Evolutionary conservation across 1,140 invertebrate species (phyloP), one percentile per base, ranked within the genome.

Genomic region (Drosophila ogumai): DNA sequence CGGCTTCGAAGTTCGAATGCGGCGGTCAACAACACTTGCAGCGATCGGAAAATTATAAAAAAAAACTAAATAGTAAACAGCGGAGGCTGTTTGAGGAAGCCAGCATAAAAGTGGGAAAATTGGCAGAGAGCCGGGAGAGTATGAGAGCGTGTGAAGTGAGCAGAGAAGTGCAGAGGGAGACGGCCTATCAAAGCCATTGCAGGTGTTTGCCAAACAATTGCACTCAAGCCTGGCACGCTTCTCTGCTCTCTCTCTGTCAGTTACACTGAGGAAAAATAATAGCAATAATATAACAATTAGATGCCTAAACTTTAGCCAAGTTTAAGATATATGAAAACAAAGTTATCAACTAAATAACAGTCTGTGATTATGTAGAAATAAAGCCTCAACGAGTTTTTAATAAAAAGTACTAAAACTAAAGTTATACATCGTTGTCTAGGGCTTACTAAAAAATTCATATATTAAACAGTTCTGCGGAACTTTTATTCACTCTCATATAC

Each of bases 11-110:
- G 25, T 41, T 60, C 54, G n/a, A 64, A 32, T 56, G 38, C 82
- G 73, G 84, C 85, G 84, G 82, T 87, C 82, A 87, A 87, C 82
- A 88, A 87, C 82, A 88, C 76, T 82, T 87, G 79, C 72, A 85
- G 66, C 72, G 47, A 75, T 75, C 46, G 47, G 49, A 61, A 50
- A 50, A 50, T 12, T 50, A 60, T 50, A 22, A 22, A 60, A 13
- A 64, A 57, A 52, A 41, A 19, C 34, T 57, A 28, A 49, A 60
- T 47, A 64, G 43, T 34, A 49, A 55, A 63, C 28, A 75, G 44
- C 36, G 38, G 63, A 44, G 47, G 49, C 47, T 80, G 77, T 52
- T 73, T 54, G 68, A 74, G 78, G 78, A 78, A 85, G 82, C 78
- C 64, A 72, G 66, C 68, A 58, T 71, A 50, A 38, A 44, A 69